phyloP scores from a whole-genome alignment of 30 jellyfish, hydroid and myxozoan species.

The Aurelia aurita complex sp. Pacific region DNA sequence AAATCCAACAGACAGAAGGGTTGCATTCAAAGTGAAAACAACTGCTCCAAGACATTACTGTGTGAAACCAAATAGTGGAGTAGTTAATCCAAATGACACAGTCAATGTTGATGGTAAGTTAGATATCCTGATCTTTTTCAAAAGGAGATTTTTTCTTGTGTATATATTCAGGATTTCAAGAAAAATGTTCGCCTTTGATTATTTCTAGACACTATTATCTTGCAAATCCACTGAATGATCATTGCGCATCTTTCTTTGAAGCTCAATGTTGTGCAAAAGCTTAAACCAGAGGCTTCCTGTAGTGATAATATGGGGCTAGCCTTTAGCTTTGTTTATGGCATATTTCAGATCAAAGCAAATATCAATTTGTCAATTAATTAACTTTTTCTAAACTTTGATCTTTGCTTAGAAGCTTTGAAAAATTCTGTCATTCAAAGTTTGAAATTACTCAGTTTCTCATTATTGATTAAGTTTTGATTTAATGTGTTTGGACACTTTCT shows the following conservation, averaged over 20 bases:
- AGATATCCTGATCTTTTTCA: not conserved
- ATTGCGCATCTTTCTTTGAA: not conserved
- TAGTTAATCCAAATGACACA: slow-evolving; percentile 61
- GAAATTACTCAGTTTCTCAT: too few relatives aligned
- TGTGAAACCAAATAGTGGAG: slow-evolving; percentile 94
- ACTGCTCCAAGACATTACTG: slow-evolving; percentile 97
- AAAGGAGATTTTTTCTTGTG: not conserved
- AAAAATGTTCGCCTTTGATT: not conserved
- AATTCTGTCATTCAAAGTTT: too few relatives aligned
- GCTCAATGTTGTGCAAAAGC: not conserved
- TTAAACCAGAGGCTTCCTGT: too few relatives aligned
- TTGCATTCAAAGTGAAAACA: slow-evolving; percentile 91
- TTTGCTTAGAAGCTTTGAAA: too few relatives aligned
- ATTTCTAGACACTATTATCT: too few relatives aligned
- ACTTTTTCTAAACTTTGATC: too few relatives aligned
- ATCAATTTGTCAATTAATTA: too few relatives aligned
- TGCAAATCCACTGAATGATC: not conserved
- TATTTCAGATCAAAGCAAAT: too few relatives aligned
- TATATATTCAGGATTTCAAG: not conserved
- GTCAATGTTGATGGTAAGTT: slow-evolving; percentile 91
- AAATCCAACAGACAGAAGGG: slow-evolving; percentile 83
- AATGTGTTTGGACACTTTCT: too few relatives aligned
- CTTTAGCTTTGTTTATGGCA: too few relatives aligned
- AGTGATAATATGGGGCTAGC: too few relatives aligned
- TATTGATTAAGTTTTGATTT: too few relatives aligned